Conservation (phyloP, 2,888 invertebrate genomes). For the Drosophila mimica region DNA sequence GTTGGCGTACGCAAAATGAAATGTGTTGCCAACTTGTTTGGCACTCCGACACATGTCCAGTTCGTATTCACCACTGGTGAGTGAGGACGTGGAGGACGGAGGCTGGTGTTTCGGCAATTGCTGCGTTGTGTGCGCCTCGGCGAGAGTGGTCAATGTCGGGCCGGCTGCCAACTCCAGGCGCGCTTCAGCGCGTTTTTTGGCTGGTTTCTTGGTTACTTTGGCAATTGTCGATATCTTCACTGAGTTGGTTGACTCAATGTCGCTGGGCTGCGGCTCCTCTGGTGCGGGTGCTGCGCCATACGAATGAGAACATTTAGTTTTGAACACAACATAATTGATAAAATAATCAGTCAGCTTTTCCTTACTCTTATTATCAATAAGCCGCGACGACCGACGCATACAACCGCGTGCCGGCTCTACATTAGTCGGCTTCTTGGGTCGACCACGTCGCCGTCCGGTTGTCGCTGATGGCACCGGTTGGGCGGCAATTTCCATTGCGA, state of each 20-base stretch:
- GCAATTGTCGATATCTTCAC: neutral
- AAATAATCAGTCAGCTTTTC: neutral
- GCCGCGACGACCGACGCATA: slow-evolving; percentile 59
- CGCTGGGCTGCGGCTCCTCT: slow-evolving; percentile 19
- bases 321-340: neutral
- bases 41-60: slow-evolving; percentile 49
- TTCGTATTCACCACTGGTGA: slow-evolving; percentile 45
- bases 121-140: slow-evolving; percentile 50
- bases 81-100: neutral
- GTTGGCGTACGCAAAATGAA: slow-evolving; percentile 37
- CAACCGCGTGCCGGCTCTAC: slow-evolving; percentile 22
- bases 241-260: neutral
- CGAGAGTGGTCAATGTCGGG: slow-evolving; percentile 35
- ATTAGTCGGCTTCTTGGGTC: slow-evolving; percentile 52
- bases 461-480: slow-evolving; percentile 57
- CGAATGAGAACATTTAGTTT: neutral
- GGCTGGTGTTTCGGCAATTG: slow-evolving; percentile 21
- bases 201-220: slow-evolving; percentile 58
- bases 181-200: slow-evolving; percentile 66
- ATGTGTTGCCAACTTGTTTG: slow-evolving; percentile 20
- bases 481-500: slow-evolving; percentile 72
- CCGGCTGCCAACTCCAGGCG: slow-evolving; percentile 21
- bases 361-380: slow-evolving; percentile 61
- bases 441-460: slow-evolving; percentile 54
- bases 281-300: slow-evolving; percentile 28